These are phyloP conservation scores for Lycaon pictus DNA, from an alignment of 2,113 vertebrate genomes.

Conservation along the genomic window DNA sequence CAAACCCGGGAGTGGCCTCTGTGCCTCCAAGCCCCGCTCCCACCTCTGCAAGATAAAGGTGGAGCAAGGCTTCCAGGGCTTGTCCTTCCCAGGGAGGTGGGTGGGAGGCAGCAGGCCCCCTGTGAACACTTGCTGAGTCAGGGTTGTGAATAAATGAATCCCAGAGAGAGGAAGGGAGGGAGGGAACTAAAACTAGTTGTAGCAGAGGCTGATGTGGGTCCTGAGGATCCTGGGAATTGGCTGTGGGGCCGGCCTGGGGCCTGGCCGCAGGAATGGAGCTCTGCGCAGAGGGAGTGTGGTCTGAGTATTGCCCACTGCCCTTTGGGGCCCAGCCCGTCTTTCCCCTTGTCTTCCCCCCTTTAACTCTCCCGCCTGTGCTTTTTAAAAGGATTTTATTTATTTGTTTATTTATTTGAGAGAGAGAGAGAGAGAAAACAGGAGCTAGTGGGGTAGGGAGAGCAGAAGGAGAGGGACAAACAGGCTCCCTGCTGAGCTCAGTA, in stretches of 20 bases:
- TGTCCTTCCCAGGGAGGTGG: neutral
- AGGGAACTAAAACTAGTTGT: neutral
- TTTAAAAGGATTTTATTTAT: too few species aligned
- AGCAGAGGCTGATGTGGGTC: accelerated
- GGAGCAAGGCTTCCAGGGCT: accelerated
- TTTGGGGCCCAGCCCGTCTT: neutral
- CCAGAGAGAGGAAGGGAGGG: neutral
- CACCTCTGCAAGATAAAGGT: accelerated
- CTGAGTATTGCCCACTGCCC: neutral
- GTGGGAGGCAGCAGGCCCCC: too few species aligned
- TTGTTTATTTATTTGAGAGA: neutral
- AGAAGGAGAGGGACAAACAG: too few species aligned
- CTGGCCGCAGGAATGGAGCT: neutral
- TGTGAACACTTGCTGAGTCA: neutral
- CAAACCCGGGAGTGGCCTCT: neutral
- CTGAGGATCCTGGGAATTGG: neutral
- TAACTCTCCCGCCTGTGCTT: too few species aligned
- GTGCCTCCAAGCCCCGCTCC: neutral
- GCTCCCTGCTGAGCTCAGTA: too few species aligned
- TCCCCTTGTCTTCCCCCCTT: neutral
- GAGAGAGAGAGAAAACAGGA: neutral
- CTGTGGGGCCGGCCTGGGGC: neutral
- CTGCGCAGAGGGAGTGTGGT: accelerated
- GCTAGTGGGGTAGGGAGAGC: too few species aligned
- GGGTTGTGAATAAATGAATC: accelerated